phyloP scores from a whole-genome alignment of 2,113 vertebrate genomes.

The Genyomyrus donnyi region DNA sequence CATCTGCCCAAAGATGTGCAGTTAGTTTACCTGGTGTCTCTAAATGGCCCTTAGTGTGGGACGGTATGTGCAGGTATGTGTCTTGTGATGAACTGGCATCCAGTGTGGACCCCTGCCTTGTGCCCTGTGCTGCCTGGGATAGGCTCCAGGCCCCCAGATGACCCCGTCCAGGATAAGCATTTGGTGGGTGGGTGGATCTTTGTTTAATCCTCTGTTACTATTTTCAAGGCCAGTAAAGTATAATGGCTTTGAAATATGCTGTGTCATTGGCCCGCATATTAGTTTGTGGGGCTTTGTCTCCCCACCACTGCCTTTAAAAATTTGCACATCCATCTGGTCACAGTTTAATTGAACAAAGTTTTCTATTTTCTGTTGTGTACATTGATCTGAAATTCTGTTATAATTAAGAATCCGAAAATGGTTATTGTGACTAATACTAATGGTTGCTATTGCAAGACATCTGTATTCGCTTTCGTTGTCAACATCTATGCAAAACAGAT shows the following conservation, averaged over 20 bases:
- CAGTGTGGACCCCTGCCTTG: background rate
- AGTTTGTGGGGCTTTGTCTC: background rate
- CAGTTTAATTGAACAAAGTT: background rate
- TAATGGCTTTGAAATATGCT: background rate
- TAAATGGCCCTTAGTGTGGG: background rate
- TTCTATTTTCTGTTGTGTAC: background rate
- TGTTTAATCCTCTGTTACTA: background rate
- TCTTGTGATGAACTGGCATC: background rate
- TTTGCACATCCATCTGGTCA: background rate
- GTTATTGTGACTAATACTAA: background rate
- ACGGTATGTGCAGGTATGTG: background rate
- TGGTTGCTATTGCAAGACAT: background rate
- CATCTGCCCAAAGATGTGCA: background rate
- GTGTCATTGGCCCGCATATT: background rate
- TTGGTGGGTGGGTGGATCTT: background rate
- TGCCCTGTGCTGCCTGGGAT: background rate
- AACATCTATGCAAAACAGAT: background rate
- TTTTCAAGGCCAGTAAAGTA: background rate
- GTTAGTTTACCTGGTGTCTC: background rate
- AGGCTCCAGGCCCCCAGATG: background rate
- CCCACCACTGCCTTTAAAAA: background rate
- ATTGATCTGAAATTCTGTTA: background rate
- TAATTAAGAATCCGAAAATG: background rate
- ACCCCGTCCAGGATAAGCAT: background rate
- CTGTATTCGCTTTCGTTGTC: background rate